Conservation (phyloP, 2,888 invertebrate species). For the Ormyrus labotus region DNA sequence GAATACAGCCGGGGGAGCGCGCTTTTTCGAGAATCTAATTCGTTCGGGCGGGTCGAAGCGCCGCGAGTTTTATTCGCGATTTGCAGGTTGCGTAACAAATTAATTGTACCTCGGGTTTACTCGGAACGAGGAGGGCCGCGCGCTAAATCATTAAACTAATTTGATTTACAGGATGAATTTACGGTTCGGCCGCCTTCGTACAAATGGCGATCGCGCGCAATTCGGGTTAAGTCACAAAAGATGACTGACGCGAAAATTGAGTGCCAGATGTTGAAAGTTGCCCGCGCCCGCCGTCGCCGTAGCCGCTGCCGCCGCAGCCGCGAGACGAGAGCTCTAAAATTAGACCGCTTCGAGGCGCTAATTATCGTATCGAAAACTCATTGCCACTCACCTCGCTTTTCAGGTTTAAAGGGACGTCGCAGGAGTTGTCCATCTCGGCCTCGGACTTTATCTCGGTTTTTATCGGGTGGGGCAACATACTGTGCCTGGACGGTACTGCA, state of each 20-base stretch:
- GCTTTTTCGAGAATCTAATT: no score
- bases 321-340: conserved; percentile 16
- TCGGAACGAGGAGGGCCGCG: not conserved
- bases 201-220: conserved; percentile 41
- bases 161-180: conserved; percentile 38
- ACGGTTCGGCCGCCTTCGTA: conserved; percentile 14
- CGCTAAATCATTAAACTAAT: conserved; percentile 36
- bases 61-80: not conserved
- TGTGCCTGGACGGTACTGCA: conserved; percentile 73
- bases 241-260: conserved; percentile 50
- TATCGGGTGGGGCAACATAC: conserved; percentile 73
- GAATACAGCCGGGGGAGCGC: not conserved
- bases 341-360: conserved; percentile 34
- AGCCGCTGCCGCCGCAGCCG: no score
- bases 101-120: not conserved
- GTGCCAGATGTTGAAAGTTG: conserved; percentile 40
- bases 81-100: not conserved
- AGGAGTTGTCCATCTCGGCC: conserved; percentile 71
- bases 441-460: conserved; percentile 62
- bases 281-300: no score
- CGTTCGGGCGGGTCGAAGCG: not conserved
- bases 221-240: conserved; percentile 51
- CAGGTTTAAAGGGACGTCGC: conserved; percentile 74
- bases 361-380: conserved; percentile 2
- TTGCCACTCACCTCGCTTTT: conserved; percentile 73